Evolutionary conservation across 2,888 invertebrate species (phyloP).

Genomic region (Sturmia bella): DNA sequence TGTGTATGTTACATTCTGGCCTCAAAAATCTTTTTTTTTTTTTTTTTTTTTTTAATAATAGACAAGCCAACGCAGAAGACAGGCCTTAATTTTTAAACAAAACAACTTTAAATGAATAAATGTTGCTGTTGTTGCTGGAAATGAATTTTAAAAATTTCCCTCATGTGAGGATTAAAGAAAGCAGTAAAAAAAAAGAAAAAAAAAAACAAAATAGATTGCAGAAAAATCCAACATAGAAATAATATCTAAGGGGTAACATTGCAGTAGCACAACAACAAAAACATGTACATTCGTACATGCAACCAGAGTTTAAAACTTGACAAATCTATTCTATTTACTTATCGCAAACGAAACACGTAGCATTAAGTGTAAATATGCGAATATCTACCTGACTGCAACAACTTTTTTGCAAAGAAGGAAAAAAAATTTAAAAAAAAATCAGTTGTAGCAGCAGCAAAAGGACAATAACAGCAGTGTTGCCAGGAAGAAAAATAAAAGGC

Average conservation of each 20-base stretch:
- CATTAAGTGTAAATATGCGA: slow-evolving; percentile 72
- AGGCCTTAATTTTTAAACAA: slow-evolving; percentile 55
- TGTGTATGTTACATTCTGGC: background rate
- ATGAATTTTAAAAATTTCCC: slow-evolving; percentile 54
- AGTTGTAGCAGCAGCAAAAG: background rate
- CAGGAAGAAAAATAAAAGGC: too few relatives aligned
- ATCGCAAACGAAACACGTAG: slow-evolving; percentile 72
- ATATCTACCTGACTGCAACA: slow-evolving; percentile 67
- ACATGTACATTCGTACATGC: slow-evolving; percentile 34
- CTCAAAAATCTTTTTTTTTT: slow-evolving; percentile 26
- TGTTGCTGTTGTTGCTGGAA: slow-evolving; percentile 51
- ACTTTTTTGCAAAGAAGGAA: slow-evolving; percentile 36
- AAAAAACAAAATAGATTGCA: background rate
- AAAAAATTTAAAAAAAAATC: too few relatives aligned
- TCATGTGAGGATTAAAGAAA: slow-evolving; percentile 2
- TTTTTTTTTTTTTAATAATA: too few relatives aligned
- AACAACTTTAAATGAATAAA: slow-evolving; percentile 58
- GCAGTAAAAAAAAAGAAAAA: background rate
- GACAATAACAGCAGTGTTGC: background rate
- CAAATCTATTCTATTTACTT: slow-evolving; percentile 72
- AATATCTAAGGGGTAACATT: background rate
- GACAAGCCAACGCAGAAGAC: background rate
- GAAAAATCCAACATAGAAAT: background rate
- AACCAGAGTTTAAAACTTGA: slow-evolving; percentile 48
- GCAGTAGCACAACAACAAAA: slow-evolving; percentile 23